Evolutionary conservation across 37 sponge, comb jelly and placozoan species (phyloP).

Genomic region (Haliclona indistincta): DNA sequence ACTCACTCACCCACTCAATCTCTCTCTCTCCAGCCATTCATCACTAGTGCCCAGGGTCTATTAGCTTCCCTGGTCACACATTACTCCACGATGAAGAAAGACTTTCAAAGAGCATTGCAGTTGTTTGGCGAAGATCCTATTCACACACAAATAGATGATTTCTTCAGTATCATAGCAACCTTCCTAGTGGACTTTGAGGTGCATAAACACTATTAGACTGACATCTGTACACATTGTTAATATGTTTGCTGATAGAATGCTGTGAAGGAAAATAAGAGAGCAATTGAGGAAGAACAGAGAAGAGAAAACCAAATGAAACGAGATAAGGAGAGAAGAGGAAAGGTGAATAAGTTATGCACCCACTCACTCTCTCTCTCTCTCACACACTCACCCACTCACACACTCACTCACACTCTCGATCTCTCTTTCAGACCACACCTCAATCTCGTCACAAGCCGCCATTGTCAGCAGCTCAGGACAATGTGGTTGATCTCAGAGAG

Average conservation of each 20-base stretch:
- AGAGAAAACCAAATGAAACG: background rate
- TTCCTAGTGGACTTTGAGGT: slow-evolving; percentile 77
- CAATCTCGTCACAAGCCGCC: background rate
- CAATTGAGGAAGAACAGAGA: background rate
- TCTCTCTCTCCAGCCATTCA: slow-evolving; percentile 44
- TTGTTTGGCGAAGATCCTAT: slow-evolving; percentile 82
- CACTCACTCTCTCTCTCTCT: too few relatives aligned
- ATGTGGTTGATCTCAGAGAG: too few relatives aligned
- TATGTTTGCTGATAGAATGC: background rate
- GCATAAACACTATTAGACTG: background rate
- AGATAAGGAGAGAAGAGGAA: background rate
- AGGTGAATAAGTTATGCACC: background rate
- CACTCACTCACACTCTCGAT: background rate
- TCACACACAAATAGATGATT: slow-evolving; percentile 73
- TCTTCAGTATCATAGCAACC: slow-evolving; percentile 70
- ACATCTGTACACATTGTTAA: background rate
- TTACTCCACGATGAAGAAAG: slow-evolving; percentile 51
- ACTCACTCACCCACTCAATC: background rate
- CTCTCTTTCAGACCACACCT: background rate
- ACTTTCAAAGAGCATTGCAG: slow-evolving; percentile 37
- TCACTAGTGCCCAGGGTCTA: slow-evolving; percentile 44
- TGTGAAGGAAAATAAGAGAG: background rate
- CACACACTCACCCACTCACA: too few relatives aligned
- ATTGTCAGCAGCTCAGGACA: slow-evolving; percentile 35
- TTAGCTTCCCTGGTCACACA: slow-evolving; percentile 35